Conservation (phyloP, 1,140 invertebrate species). For the Hirudo medicinalis region DNA sequence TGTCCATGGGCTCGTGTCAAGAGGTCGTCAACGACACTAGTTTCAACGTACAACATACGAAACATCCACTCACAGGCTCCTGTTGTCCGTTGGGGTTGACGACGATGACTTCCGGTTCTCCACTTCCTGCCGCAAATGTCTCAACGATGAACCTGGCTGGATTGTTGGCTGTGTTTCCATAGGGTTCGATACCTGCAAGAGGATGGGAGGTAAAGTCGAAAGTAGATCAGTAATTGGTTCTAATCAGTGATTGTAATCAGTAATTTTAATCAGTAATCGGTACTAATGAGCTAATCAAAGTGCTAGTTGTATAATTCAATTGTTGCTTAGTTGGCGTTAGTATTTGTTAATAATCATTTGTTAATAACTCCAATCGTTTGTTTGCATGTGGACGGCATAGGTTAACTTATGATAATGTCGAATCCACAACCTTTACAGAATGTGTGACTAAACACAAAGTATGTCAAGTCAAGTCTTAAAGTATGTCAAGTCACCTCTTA, state of each 20-base stretch:
- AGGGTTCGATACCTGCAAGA: conserved; percentile 54
- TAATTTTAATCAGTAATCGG: not conserved
- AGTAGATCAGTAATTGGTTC: not conserved
- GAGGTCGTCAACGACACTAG: not conserved
- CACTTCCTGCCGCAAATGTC: conserved; percentile 72
- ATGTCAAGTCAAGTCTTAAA: too few relatives aligned
- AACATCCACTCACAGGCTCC: conserved; percentile 49
- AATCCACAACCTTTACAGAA: too few relatives aligned
- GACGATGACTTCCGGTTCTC: conserved; percentile 59
- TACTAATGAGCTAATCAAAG: too few relatives aligned
- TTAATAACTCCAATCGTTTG: too few relatives aligned
- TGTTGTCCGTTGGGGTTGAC: conserved; percentile 59
- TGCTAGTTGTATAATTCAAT: too few relatives aligned
- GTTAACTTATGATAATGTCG: too few relatives aligned
- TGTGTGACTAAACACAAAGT: too few relatives aligned
- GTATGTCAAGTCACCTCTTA: too few relatives aligned
- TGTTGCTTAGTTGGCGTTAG: too few relatives aligned
- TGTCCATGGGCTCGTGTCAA: not conserved
- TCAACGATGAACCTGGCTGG: conserved; percentile 75
- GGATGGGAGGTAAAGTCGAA: too few relatives aligned
- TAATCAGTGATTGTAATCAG: not conserved
- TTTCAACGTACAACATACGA: not conserved
- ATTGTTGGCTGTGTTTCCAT: conserved; percentile 59
- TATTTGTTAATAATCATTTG: too few relatives aligned
- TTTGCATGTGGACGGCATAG: too few relatives aligned